Conservation (phyloP, 1,140 invertebrate genomes). For the Samia ricini region DNA sequence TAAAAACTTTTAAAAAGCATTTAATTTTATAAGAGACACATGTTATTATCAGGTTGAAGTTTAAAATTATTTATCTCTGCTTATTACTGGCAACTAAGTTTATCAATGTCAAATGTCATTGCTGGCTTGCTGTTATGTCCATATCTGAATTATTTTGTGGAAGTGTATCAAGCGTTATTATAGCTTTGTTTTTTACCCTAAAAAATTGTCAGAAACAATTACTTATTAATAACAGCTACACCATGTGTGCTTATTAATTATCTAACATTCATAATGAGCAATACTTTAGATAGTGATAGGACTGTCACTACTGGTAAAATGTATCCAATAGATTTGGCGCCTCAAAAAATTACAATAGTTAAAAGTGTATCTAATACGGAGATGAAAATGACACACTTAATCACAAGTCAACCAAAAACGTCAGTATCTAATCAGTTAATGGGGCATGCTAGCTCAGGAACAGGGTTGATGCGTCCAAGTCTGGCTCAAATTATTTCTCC, state of each 20-base stretch:
- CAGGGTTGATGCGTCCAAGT: slow-evolving; percentile 60
- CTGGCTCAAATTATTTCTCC: slow-evolving; percentile 60
- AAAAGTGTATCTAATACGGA: slow-evolving; percentile 66
- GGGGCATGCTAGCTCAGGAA: slow-evolving; percentile 43
- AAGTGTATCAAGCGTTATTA: background rate
- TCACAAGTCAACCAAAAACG: slow-evolving; percentile 56
- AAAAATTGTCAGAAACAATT: background rate
- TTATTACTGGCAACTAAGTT: too few relatives aligned
- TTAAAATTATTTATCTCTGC: too few relatives aligned
- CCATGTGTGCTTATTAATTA: slow-evolving; percentile 8
- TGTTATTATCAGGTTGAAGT: too few relatives aligned
- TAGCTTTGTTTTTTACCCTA: background rate
- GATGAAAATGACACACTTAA: slow-evolving; percentile 68
- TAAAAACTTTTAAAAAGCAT: background rate
- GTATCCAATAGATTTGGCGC: slow-evolving; percentile 74
- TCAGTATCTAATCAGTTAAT: slow-evolving; percentile 53
- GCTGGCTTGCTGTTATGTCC: background rate
- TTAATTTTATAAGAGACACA: too few relatives aligned
- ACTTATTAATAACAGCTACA: background rate
- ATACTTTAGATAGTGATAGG: slow-evolving; percentile 68
- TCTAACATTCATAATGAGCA: slow-evolving; percentile 50
- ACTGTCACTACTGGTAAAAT: slow-evolving; percentile 64
- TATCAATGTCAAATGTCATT: background rate
- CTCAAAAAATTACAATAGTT: slow-evolving; percentile 73
- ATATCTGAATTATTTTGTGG: slow-evolving; percentile 2